Conservation (phyloP, 2,888 invertebrate genomes). For the Mamestra brassicae region DNA sequence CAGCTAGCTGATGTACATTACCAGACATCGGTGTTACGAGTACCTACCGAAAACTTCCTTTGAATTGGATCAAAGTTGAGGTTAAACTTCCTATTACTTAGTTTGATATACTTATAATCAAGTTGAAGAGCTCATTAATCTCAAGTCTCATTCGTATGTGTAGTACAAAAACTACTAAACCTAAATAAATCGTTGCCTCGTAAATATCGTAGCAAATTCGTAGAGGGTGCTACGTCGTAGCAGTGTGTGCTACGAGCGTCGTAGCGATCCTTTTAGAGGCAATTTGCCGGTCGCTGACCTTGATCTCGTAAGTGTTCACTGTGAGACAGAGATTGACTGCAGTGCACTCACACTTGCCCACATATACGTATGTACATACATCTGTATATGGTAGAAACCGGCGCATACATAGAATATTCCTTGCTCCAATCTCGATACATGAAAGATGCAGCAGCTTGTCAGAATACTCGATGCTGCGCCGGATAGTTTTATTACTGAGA, state of each 20-base stretch:
- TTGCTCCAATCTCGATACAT: slow-evolving; percentile 22
- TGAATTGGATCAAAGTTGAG: not conserved
- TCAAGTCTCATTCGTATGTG: not conserved
- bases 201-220: slow-evolving; percentile 57
- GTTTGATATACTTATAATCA: too few species aligned
- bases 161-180: slow-evolving; percentile 1
- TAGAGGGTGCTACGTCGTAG: slow-evolving; percentile 61
- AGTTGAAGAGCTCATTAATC: slow-evolving; percentile 14
- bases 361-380: not conserved
- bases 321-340: slow-evolving; percentile 38
- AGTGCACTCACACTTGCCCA: slow-evolving; percentile 14
- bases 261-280: slow-evolving; percentile 58
- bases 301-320: slow-evolving; percentile 53
- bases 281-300: slow-evolving; percentile 57
- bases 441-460: slow-evolving; percentile 17
- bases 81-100: not conserved
- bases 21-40: not conserved
- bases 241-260: slow-evolving; percentile 47
- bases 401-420: not conserved
- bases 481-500: slow-evolving; percentile 13
- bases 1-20: slow-evolving; percentile 6
- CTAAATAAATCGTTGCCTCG: slow-evolving; percentile 52
- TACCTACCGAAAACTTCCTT: not conserved
- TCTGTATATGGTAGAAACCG: not conserved
- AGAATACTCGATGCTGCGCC: not conserved